Base-by-base conservation (phyloP, 2,113 vertebrate species). In the Setophaga petechia region DNA sequence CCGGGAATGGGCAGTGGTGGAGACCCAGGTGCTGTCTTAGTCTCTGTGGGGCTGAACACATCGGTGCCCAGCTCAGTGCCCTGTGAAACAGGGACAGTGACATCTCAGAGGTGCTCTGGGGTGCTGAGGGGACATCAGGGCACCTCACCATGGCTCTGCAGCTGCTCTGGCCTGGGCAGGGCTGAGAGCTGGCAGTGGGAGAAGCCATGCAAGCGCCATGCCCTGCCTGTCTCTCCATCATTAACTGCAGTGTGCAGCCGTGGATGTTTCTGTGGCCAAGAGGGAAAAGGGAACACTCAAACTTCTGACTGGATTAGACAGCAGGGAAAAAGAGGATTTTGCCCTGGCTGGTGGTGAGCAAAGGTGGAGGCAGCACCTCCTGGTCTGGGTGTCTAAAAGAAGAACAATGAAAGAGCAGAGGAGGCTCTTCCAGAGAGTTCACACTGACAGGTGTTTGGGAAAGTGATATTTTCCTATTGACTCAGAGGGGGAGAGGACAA, bases 181-280 rank as follows among this genome's bases (percentile, higher is more conserved):
- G 1, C 0, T 2, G 81, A n/a, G 37, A 0, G 59, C 41, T 6
- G 63, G n/a, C 24, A 55, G 65, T n/a, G 74, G 66, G 79, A 83
- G 58, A 79, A 86, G 71, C 62, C 67, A 11, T 14, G 13, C 30
- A 5, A 8, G 24, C 3, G 57, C 74, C 6, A 21, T 3, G 37
- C 24, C n/a, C 21, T 43, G 22, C 39, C 43, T 25, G 33, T 4
- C 4, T 2, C 27, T 54, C 43, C 33, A 2, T 17, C 49, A 5
- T 12, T 12, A 21, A 24, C 7, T 15, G 62, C 31, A 8, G 14
- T 0, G 4, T 2, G 39, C 27, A 25, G 58, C 2, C 3, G 1
- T 5, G 44, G 92, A 6, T 4, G 5, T 12, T 46, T 18, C 1
- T 10, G 57, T 18, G 58, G 19, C 18, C n/a, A 28, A 5, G 30